Percentiles rank a stretch among this genome's conserved stretches.
These are phyloP conservation scores for Bubo bubo DNA, from an alignment of 2,113 vertebrate species.

Conservation along the genomic window DNA sequence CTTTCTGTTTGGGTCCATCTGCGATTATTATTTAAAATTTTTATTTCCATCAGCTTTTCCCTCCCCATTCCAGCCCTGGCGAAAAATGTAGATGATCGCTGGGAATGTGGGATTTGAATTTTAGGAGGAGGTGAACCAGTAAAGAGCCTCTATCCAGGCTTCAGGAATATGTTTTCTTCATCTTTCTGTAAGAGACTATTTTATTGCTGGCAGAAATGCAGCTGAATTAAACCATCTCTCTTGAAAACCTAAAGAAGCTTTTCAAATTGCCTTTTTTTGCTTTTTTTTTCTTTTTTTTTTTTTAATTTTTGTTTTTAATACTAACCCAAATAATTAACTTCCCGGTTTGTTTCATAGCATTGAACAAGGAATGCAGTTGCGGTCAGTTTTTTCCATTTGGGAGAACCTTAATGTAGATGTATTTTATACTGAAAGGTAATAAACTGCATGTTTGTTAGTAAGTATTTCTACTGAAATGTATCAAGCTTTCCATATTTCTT, in stretches of 20 bases:
- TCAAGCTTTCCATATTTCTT: constrained; percentile 49
- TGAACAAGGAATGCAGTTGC: constrained; percentile 62
- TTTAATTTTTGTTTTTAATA: neutral
- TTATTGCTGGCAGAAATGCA: constrained; percentile 35
- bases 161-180: constrained; percentile 49
- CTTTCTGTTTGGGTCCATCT: constrained; percentile 65
- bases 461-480: constrained; percentile 71
- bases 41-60: constrained; percentile 66
- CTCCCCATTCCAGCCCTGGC: constrained; percentile 78
- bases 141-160: constrained; percentile 60
- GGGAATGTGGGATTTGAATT: constrained; percentile 68
- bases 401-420: constrained; percentile 73
- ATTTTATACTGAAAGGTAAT: constrained; percentile 73
- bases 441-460: constrained; percentile 77
- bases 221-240: constrained; percentile 52
- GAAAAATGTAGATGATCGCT: constrained; percentile 73
- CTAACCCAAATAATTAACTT: constrained; percentile 32
- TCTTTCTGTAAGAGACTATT: constrained; percentile 48
- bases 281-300: rapidly evolving
- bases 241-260: constrained; percentile 52
- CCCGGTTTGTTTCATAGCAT: neutral
- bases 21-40: constrained; percentile 72
- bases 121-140: constrained; percentile 65
- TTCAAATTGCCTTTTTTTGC: neutral
- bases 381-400: constrained; percentile 60